These are phyloP conservation scores for Diorhabda carinulata DNA, from an alignment of 1,140 invertebrate genomes.

Conservation along the genomic window DNA sequence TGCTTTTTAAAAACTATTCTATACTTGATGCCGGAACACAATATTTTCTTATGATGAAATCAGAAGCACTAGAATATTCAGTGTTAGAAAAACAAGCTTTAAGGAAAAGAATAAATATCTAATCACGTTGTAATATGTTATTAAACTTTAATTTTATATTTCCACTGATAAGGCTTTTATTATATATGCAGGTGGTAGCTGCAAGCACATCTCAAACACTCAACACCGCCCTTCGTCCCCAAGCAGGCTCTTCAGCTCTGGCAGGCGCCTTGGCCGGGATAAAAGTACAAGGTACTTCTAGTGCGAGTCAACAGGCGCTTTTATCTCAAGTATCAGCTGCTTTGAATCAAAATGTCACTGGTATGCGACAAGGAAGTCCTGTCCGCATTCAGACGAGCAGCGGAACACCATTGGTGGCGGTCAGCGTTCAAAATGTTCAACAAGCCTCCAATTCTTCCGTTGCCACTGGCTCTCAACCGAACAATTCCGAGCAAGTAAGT, in stretches of 20 bases:
- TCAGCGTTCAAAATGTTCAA: conserved; percentile 45
- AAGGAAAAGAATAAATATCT: no score
- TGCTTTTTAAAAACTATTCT: no score
- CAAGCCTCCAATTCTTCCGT: conserved; percentile 15
- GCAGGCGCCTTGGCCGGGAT: conserved; percentile 47
- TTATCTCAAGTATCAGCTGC: conserved; percentile 49
- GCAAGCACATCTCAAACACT: conserved; percentile 50
- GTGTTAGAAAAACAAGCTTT: no score
- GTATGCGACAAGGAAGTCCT: conserved; percentile 46
- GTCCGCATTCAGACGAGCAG: conserved; percentile 51
- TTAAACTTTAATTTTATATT: no score
- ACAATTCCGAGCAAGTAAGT: conserved; percentile 44
- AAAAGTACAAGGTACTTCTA: conserved; percentile 48
- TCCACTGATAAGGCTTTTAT: no score
- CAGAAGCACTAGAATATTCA: no score
- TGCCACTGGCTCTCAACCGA: conserved; percentile 18
- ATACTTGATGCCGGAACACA: no score
- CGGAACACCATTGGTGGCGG: conserved; percentile 50
- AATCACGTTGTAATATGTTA: no score
- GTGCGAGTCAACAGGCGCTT: conserved; percentile 45
- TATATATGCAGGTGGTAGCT: conserved; percentile 48
- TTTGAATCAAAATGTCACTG: conserved; percentile 45
- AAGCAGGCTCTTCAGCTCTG: conserved; percentile 41
- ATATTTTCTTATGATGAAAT: no score
- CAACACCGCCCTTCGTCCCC: conserved; percentile 49